phyloP scores from a whole-genome alignment of 1,140 invertebrate genomes.

The Eurosta solidaginis region DNA sequence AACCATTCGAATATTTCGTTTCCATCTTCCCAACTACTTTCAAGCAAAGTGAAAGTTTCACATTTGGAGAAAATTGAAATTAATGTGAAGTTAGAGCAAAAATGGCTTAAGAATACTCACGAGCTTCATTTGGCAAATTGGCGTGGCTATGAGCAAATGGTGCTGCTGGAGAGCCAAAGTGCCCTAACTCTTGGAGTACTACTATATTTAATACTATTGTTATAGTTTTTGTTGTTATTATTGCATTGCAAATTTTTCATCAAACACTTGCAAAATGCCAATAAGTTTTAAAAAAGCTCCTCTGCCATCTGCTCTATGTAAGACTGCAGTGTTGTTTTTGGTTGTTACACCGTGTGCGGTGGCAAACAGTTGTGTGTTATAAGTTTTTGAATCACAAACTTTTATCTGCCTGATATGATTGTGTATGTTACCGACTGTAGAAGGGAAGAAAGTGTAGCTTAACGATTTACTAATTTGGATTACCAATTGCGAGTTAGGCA shows the following conservation, averaged over 20 bases:
- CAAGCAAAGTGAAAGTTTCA: slow-evolving; percentile 52
- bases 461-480: too few relatives aligned
- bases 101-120: slow-evolving; percentile 59
- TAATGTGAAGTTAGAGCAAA: slow-evolving; percentile 58
- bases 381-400: slow-evolving; percentile 20
- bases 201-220: slow-evolving; percentile 14
- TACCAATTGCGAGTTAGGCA: background rate
- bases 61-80: slow-evolving; percentile 58
- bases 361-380: slow-evolving; percentile 18
- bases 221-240: slow-evolving; percentile 10
- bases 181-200: slow-evolving; percentile 3
- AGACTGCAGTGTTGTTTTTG: too few relatives aligned
- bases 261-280: slow-evolving; percentile 14
- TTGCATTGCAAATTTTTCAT: slow-evolving; percentile 18
- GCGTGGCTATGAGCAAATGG: slow-evolving; percentile 28
- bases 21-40: background rate
- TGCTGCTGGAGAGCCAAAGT: background rate
- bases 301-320: background rate
- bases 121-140: slow-evolving; percentile 58
- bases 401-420: slow-evolving; percentile 9
- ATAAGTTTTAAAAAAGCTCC: background rate
- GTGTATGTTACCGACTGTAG: background rate
- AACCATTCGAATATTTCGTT: too few relatives aligned
- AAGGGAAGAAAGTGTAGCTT: background rate
- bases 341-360: background rate